Conservation (phyloP, 1,140 invertebrate genomes). For the Solen grandis region DNA sequence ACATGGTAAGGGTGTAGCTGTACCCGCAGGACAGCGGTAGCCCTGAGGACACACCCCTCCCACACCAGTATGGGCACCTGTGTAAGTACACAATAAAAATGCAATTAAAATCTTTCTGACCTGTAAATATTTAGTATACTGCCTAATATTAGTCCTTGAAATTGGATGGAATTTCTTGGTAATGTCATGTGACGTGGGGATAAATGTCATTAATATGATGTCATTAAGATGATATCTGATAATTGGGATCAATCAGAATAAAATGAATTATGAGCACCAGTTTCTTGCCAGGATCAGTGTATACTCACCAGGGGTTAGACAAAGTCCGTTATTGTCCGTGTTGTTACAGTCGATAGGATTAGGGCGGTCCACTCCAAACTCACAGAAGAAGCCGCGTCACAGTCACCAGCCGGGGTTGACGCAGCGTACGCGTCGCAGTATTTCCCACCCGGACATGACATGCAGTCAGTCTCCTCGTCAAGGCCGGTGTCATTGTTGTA, state of each 20-base stretch:
- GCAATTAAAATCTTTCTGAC: too few relatives aligned
- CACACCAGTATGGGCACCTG: conserved; percentile 72
- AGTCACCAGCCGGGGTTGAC: conserved; percentile 60
- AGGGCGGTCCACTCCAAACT: conserved; percentile 74
- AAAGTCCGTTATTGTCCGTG: conserved; percentile 49
- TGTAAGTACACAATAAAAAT: conserved; percentile 6
- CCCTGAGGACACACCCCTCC: conserved; percentile 74
- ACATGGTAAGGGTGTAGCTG: conserved; percentile 70
- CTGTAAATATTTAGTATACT: too few relatives aligned
- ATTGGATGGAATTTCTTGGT: too few relatives aligned
- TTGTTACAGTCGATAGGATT: conserved; percentile 68
- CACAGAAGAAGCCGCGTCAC: conserved; percentile 74
- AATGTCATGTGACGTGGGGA: too few relatives aligned
- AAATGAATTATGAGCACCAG: too few relatives aligned
- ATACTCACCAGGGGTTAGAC: conserved; percentile 62
- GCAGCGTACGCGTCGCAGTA: conserved; percentile 71
- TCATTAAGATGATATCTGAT: too few relatives aligned
- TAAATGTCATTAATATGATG: too few relatives aligned
- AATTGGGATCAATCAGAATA: too few relatives aligned
- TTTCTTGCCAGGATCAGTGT: too few relatives aligned
- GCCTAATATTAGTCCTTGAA: too few relatives aligned
- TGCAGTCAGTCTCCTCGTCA: conserved; percentile 65
- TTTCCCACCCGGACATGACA: conserved; percentile 72
- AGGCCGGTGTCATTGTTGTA: conserved; percentile 77
- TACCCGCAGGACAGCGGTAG: conserved; percentile 73